Evolutionary conservation across 1,140 invertebrate genomes (phyloP).

Genomic region (Dreissena rostriformis): DNA sequence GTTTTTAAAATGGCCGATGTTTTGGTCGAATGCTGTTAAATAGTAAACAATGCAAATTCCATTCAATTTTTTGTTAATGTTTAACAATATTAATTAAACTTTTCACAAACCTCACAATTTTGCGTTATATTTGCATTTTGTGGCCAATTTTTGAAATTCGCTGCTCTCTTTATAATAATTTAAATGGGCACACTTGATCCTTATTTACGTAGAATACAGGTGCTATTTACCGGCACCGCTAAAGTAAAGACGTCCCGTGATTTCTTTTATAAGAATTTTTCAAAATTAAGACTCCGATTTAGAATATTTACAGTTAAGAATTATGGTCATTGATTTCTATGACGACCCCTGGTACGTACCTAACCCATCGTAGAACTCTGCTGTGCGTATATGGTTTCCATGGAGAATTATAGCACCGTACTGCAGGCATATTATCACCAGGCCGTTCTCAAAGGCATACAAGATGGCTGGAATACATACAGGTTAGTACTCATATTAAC

Average conservation of each 20-base stretch:
- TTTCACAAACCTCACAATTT: too few species aligned
- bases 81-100: too few species aligned
- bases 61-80: too few species aligned
- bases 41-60: too few species aligned
- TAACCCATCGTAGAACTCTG: constrained; percentile 76
- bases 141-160: too few species aligned
- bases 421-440: constrained; percentile 59
- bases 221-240: not conserved
- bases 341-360: constrained; percentile 59
- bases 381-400: constrained; percentile 60
- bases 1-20: too few species aligned
- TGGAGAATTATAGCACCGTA: constrained; percentile 66
- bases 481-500: not conserved
- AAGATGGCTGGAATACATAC: constrained; percentile 65
- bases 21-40: too few species aligned
- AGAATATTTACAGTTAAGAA: not conserved
- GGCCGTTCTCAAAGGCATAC: constrained; percentile 68
- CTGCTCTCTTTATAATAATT: too few species aligned
- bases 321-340: not conserved
- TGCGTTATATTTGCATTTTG: too few species aligned
- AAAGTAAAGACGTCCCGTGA: not conserved
- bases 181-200: not conserved
- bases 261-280: not conserved
- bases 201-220: not conserved
- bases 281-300: not conserved